Evolutionary conservation across 2,888 invertebrate species (phyloP).

Genomic region (Nasonia oneida): DNA sequence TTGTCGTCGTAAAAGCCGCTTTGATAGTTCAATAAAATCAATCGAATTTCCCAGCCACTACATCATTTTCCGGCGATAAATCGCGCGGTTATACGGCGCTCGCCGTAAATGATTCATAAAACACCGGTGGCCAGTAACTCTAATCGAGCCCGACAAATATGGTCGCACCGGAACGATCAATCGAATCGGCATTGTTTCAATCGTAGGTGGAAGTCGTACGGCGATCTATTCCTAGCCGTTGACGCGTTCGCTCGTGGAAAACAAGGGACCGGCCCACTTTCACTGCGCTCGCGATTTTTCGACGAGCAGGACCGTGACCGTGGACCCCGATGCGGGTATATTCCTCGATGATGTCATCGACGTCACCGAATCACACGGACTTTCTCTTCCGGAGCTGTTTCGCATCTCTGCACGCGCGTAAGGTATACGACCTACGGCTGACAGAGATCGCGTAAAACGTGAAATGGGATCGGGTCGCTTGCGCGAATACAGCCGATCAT

Average conservation of each 20-base stretch:
- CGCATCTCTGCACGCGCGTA: background rate
- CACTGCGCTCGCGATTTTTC: constrained; percentile 53
- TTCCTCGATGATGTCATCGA: constrained; percentile 70
- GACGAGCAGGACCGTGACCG: constrained; percentile 71
- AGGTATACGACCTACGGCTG: background rate
- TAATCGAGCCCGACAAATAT: constrained; percentile 30
- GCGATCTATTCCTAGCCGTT: constrained; percentile 31
- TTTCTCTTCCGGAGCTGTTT: constrained; percentile 72
- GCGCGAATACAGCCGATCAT: background rate
- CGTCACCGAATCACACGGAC: constrained; percentile 62
- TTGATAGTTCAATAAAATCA: constrained; percentile 10
- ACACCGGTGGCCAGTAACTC: background rate
- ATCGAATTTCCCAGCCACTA: background rate
- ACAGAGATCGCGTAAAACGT: background rate
- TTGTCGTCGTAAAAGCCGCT: background rate
- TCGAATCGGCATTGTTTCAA: background rate
- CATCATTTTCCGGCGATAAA: background rate
- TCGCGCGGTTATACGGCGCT: background rate
- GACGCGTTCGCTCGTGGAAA: constrained; percentile 16
- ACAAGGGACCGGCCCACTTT: constrained; percentile 51
- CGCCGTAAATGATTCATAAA: constrained; percentile 36
- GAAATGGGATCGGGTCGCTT: background rate
- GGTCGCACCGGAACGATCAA: constrained; percentile 30
- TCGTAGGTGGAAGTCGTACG: background rate
- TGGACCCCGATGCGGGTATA: constrained; percentile 60